These are phyloP conservation scores for Meda fulgida DNA, from an alignment of 2,797 vertebrate species.

Conservation along the genomic window DNA sequence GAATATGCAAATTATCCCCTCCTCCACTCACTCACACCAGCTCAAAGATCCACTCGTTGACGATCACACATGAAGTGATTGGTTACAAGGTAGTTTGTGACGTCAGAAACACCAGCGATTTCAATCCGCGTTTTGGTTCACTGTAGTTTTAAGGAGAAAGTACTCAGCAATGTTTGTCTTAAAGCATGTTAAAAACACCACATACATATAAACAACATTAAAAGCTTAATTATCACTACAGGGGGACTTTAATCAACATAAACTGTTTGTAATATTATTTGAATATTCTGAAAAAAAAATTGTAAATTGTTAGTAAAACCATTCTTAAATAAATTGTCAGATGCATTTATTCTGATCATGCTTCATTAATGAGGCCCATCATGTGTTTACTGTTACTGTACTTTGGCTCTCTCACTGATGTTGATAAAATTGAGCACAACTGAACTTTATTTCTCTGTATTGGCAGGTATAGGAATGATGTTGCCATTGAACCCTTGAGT, in stretches of 20 bases:
- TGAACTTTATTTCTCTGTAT: constrained; percentile 17
- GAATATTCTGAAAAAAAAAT: not conserved
- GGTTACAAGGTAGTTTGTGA: too few relatives aligned
- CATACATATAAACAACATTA: too few relatives aligned
- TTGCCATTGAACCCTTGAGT: constrained; percentile 82
- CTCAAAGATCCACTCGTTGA: too few relatives aligned
- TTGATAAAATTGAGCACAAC: not conserved
- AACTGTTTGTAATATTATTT: not conserved
- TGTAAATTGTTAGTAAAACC: not conserved
- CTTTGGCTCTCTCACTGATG: not conserved
- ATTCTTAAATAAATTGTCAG: not conserved
- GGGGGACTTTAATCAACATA: not conserved
- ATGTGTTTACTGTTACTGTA: not conserved
- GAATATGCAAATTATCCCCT: too few relatives aligned
- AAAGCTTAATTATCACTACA: too few relatives aligned
- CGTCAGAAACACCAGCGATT: too few relatives aligned
- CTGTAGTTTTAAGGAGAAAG: too few relatives aligned
- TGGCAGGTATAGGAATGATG: constrained; percentile 91
- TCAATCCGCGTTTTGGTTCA: too few relatives aligned
- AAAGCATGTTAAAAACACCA: too few relatives aligned
- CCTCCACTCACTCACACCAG: too few relatives aligned
- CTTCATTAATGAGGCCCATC: not conserved
- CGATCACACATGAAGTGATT: too few relatives aligned
- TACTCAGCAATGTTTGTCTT: too few relatives aligned
- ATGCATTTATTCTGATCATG: not conserved